Evolutionary conservation across 2,888 invertebrate genomes (phyloP), one percentile per base, ranked within the genome.

Genomic region (Drosophila siamana): DNA sequence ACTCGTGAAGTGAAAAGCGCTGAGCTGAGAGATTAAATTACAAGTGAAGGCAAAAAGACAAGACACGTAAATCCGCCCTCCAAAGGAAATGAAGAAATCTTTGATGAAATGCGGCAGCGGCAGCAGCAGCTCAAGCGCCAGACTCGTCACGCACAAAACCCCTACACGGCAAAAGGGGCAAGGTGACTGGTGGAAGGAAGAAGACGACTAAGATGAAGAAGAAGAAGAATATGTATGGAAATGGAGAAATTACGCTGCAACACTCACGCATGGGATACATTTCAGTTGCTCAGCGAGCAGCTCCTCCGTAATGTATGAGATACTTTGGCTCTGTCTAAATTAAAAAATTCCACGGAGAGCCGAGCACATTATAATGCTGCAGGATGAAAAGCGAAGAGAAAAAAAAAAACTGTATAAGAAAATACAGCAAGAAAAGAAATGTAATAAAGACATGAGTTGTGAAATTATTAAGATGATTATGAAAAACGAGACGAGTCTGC

Each of bases 401-500:
- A 15, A 13, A 28, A 22, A 44, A 36, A 9, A 54, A 30, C 3
- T 8, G 19, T 19, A 16, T 8, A 40, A 16, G 54, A 30, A 41
- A 13, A 8, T 19, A 11, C 19, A 26, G 33, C 1, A 19, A 30
- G 40, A 15, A 16, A 16, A 30, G 57, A 74, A 87, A 87, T 82
- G 86, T 82, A 85, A 85, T 85, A 82, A 82, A 82, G 81, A 82
- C 82, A 87, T 87, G 81, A 87, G 88, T 82, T 82, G 68, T 74
- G 85, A 75, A 82, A 85, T 82, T 87, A 82, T 87, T 85, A 82
- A 82, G 81, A 82, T 85, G 85, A 85, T 82, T 87, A 82, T 78
- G 88, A 72, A 72, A 72, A 78, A 67, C 60, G 67, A 67, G 59
- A 63, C 51, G 33, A 66, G 69, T 57, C 46, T 26, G 48, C 28